Evolutionary conservation across 2,113 vertebrate genomes (phyloP).

Genomic region (Lepisosteus osseus): DNA sequence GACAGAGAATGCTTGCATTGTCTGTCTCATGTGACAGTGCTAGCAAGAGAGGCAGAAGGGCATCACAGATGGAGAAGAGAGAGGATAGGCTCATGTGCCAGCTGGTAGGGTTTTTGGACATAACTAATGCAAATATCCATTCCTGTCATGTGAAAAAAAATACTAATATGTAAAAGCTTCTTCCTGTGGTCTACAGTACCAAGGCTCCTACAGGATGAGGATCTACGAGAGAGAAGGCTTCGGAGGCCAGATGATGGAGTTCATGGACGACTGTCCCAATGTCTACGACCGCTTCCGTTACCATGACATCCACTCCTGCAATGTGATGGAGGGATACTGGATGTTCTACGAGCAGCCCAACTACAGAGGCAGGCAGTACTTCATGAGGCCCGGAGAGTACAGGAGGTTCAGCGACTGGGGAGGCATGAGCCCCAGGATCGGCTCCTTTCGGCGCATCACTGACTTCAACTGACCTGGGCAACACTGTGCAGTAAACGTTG

Average conservation of each 20-base stretch:
- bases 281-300: constrained; percentile 30
- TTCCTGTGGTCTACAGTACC: constrained; percentile 15
- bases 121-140: no score
- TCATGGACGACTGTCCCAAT: constrained; percentile 28
- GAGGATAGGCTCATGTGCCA: not conserved
- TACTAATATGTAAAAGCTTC: not conserved
- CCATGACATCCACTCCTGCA: constrained; percentile 34
- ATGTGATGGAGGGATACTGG: constrained; percentile 37
- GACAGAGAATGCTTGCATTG: not conserved
- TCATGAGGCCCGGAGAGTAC: constrained; percentile 21
- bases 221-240: constrained; percentile 35
- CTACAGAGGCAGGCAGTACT: constrained; percentile 25
- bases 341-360: constrained; percentile 30
- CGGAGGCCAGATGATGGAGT: constrained; percentile 36
- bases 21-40: no score
- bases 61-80: not conserved
- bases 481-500: no score
- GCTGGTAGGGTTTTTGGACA: no score
- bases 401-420: constrained; percentile 13
- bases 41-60: no score
- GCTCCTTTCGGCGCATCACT: constrained; percentile 6
- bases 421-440: not conserved
- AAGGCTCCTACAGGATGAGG: constrained; percentile 28
- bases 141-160: not conserved
- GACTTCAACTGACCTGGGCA: not conserved